A percentile compares a stretch with the other conserved stretches of the same genome.
Evolutionary conservation across 2,888 invertebrate species (phyloP).

Genomic region (Drosophila monieri): DNA sequence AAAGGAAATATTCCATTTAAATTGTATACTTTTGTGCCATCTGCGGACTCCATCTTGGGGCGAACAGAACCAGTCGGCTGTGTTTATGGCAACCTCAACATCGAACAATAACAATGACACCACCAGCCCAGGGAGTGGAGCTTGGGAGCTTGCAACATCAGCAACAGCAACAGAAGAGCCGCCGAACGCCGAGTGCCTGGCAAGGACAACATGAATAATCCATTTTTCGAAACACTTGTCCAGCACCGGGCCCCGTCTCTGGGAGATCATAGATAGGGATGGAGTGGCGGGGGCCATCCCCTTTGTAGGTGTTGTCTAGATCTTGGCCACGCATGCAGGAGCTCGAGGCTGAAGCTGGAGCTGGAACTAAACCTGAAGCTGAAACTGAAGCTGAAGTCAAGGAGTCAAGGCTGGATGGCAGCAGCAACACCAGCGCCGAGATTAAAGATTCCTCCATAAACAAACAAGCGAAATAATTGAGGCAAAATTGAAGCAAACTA

Average conservation of each 20-base stretch:
- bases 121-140: not conserved
- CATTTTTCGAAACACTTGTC: conserved; percentile 72
- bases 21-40: conserved; percentile 6
- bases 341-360: conserved; percentile 29
- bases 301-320: conserved; percentile 68
- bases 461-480: conserved; percentile 81
- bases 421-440: conserved; percentile 64
- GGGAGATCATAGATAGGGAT: conserved; percentile 59
- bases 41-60: conserved; percentile 33
- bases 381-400: conserved; percentile 29
- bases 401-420: conserved; percentile 61
- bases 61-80: conserved; percentile 16
- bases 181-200: conserved; percentile 24
- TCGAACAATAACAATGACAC: conserved; percentile 27
- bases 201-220: conserved; percentile 75
- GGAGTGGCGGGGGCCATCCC: conserved; percentile 17
- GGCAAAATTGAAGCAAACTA: conserved; percentile 79
- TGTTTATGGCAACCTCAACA: conserved; percentile 3
- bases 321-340: conserved; percentile 69
- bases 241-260: conserved; percentile 18
- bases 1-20: conserved; percentile 7
- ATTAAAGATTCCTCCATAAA: conserved; percentile 80
- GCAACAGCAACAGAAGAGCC: conserved; percentile 24
- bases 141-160: not conserved
- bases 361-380: conserved; percentile 11